phyloP scores from a whole-genome alignment of 2,797 vertebrate genomes.

The Podarcis siculus region DNA sequence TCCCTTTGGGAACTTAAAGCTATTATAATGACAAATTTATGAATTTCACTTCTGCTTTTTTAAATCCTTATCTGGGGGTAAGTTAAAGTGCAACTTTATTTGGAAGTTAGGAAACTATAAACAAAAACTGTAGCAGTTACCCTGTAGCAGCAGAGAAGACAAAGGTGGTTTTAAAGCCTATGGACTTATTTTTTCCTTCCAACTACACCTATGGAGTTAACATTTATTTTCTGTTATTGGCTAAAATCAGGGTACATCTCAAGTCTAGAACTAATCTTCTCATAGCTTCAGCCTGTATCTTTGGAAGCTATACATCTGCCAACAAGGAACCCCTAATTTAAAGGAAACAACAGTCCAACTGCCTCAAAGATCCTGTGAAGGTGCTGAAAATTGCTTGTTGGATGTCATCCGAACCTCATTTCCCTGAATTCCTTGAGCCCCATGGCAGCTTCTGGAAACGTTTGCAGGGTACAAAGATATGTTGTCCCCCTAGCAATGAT shows the following conservation, averaged over 20 bases:
- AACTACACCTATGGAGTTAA: neutral
- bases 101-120: conserved; percentile 19
- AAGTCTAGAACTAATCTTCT: neutral
- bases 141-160: rapidly evolving
- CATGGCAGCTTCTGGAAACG: too few species aligned
- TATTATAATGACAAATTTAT: conserved; percentile 24
- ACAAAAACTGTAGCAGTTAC: conserved; percentile 23
- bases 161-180: conserved; percentile 12
- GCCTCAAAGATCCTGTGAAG: neutral
- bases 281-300: neutral
- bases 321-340: neutral
- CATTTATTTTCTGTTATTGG: neutral
- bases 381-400: neutral
- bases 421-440: too few species aligned
- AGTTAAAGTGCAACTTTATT: conserved; percentile 1
- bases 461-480: neutral
- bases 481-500: neutral
- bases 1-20: conserved; percentile 17
- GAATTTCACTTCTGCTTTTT: conserved; percentile 32
- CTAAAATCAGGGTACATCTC: neutral
- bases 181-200: too few species aligned
- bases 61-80: neutral
- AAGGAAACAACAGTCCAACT: neutral
- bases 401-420: too few species aligned
- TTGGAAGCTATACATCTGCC: neutral